Evolutionary conservation across 2,888 invertebrate species (phyloP).

Genomic region (Tiphia femorata): DNA sequence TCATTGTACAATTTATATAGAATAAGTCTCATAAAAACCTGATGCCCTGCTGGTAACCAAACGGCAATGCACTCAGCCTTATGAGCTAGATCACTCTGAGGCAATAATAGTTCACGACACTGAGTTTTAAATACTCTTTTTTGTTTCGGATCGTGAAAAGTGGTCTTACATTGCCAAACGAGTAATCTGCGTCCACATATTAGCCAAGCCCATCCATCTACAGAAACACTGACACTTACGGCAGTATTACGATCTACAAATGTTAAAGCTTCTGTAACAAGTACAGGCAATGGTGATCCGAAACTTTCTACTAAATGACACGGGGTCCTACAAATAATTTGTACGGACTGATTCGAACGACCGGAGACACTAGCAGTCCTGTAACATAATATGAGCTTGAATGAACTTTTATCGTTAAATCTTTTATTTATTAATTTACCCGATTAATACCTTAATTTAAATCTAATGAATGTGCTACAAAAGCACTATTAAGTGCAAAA

Average conservation of each 20-base stretch:
- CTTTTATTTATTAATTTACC: too few species aligned
- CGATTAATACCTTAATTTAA: slow-evolving; percentile 1
- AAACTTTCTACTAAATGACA: slow-evolving; percentile 83
- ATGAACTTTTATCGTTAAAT: not conserved
- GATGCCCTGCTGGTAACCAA: slow-evolving; percentile 74
- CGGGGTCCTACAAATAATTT: slow-evolving; percentile 82
- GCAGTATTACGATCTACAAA: slow-evolving; percentile 78
- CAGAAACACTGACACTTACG: slow-evolving; percentile 76
- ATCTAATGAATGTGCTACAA: not conserved
- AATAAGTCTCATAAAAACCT: slow-evolving; percentile 59
- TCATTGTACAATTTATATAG: too few species aligned
- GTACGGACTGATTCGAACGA: slow-evolving; percentile 77
- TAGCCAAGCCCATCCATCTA: slow-evolving; percentile 85
- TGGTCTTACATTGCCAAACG: slow-evolving; percentile 84
- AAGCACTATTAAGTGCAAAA: not conserved
- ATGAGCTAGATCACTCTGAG: slow-evolving; percentile 93
- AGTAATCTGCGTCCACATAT: slow-evolving; percentile 88
- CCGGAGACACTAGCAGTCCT: slow-evolving; percentile 72
- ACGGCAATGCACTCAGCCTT: slow-evolving; percentile 86
- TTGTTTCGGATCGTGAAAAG: slow-evolving; percentile 60
- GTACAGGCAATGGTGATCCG: slow-evolving; percentile 86
- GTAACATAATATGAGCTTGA: slow-evolving; percentile 16
- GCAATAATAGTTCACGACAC: slow-evolving; percentile 88
- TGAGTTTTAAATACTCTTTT: slow-evolving; percentile 73
- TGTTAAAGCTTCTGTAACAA: slow-evolving; percentile 89